Base-by-base conservation (phyloP, 2,113 vertebrate genomes). In the Larimichthys crocea region DNA sequence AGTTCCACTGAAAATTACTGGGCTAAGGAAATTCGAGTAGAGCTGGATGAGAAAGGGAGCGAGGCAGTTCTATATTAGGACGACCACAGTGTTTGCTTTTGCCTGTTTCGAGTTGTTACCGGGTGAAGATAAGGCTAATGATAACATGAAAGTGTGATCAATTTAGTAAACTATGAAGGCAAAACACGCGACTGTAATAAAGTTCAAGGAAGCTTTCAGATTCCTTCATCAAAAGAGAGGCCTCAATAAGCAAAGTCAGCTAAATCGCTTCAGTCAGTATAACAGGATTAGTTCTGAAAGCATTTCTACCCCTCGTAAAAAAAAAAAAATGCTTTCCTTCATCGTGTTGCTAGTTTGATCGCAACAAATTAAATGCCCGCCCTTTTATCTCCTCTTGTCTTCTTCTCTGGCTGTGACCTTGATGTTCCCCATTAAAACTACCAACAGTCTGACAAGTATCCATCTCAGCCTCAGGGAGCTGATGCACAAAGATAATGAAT, bases 401-500 rank as follows among this genome's bases (percentile, higher is more conserved):
- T 79, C 19, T 76, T 69, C 26, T 56, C 74, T 31, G 61, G 29
- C 70, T 67, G 26, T 91, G 93, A 94, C 93, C 92, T 94, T 94
- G 93, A 75, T 78, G 84, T 85, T 88, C 62, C 67, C 84, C 80
- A 89, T 92, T 91, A 92, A 40, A 86, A 88, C 76, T 62, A 74
- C 56, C 81, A 16, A 72, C 79, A 63, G 82, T 75, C 78, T 80
- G 86, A 92, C 90, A 80, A 90, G 86, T 86, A 91, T 89, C 88
- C 80, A 31, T 86, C 77, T 81, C 79, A 40, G 84, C 90, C 85
- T 76, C 67, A 0, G 87, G 92, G 89, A 88, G 66, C 79, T 70
- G 79, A 85, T 86, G 84, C 81, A 75, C 82, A 84, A 75, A 88
- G 89, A 93, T 94, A 92, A 93, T 93, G 90, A 91, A 93, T 94